Evolutionary conservation across 1,140 invertebrate species (phyloP).

Genomic region (Meloidogyne floridensis): DNA sequence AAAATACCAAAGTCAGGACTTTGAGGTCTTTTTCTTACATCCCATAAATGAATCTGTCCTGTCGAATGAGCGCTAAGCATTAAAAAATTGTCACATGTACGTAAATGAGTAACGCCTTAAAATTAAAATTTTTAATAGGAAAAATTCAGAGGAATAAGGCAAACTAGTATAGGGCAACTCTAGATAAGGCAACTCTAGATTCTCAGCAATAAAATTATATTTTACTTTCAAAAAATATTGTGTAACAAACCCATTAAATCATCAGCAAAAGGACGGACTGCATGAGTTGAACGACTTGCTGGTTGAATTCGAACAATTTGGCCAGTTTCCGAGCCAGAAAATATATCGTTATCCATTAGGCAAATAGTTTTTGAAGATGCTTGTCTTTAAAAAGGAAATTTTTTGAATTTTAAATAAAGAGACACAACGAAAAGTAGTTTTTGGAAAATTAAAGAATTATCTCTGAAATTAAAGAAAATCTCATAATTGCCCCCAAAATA

Average conservation of each 20-base stretch:
- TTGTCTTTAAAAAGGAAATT: constrained; percentile 14
- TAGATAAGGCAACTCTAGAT: no score
- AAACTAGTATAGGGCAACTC: background rate
- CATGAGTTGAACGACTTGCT: constrained; percentile 1
- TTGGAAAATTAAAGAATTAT: no score
- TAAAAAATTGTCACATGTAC: constrained; percentile 5
- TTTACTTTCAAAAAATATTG: background rate
- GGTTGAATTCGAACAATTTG: constrained; percentile 30
- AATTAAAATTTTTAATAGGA: constrained; percentile 8
- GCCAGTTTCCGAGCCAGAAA: constrained; percentile 33
- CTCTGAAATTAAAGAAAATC: no score
- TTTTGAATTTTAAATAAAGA: background rate
- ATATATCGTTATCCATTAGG: constrained; percentile 29
- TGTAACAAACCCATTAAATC: constrained; percentile 10
- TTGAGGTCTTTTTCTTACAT: constrained; percentile 22
- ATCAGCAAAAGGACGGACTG: constrained; percentile 21
- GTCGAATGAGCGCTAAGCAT: constrained; percentile 32
- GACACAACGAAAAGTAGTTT: no score
- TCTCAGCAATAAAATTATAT: no score
- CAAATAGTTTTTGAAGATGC: constrained; percentile 31
- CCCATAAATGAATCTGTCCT: constrained; percentile 35
- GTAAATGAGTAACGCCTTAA: constrained; percentile 23
- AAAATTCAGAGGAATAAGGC: background rate
- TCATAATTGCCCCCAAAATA: no score
- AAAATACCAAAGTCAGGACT: background rate